Conservation (phyloP, 2,888 invertebrate genomes). For the Eupithecia inturbata region DNA sequence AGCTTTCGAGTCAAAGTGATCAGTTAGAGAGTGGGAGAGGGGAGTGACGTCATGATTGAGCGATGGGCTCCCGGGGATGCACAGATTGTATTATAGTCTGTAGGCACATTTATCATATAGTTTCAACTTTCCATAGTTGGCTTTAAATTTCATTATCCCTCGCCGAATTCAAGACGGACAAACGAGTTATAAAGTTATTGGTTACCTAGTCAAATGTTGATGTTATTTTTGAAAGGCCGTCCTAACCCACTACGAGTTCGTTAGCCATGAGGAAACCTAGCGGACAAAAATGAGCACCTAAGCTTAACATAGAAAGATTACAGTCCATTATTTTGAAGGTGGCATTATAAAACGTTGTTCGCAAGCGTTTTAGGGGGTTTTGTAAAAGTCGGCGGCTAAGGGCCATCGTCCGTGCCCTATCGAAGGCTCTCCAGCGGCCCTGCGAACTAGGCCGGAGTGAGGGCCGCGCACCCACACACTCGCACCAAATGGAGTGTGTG, state of each 20-base stretch:
- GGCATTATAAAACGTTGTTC: constrained; percentile 5
- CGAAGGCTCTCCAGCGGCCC: constrained; percentile 41
- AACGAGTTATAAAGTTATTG: background rate
- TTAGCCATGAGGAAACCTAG: background rate
- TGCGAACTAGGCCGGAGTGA: constrained; percentile 43
- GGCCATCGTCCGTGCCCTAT: constrained; percentile 46
- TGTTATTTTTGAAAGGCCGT: background rate
- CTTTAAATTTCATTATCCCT: constrained; percentile 9
- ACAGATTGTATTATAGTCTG: constrained; percentile 24
- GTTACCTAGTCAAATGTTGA: background rate
- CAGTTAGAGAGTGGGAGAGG: constrained; percentile 34
- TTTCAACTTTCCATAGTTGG: constrained; percentile 14
- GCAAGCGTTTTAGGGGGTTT: constrained; percentile 13
- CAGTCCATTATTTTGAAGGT: constrained; percentile 6
- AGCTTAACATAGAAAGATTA: constrained; percentile 2
- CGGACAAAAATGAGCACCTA: background rate
- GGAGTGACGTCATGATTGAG: constrained; percentile 35
- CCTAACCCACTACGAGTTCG: background rate
- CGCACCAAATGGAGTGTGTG: background rate
- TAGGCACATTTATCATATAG: constrained; percentile 27
- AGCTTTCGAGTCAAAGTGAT: constrained; percentile 38
- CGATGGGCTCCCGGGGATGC: constrained; percentile 37
- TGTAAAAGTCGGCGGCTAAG: constrained; percentile 18
- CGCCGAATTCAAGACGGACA: background rate
- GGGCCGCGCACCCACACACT: constrained; percentile 24